Percentiles rank a stretch among this genome's conserved stretches.
Conservation (phyloP, 2,797 vertebrate genomes). For the Coregonus ussuriensis region DNA sequence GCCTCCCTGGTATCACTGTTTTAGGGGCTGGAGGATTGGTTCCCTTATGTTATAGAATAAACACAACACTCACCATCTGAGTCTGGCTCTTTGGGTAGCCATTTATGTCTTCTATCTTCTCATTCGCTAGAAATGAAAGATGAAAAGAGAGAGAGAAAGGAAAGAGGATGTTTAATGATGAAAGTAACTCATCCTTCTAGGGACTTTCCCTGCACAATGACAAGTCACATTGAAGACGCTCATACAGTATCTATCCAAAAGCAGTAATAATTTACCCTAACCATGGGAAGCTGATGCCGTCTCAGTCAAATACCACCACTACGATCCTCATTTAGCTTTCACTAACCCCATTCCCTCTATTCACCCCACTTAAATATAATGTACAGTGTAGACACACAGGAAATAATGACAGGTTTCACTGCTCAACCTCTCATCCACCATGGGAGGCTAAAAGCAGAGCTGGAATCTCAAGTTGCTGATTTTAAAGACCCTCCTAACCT, state of each 20-base stretch:
- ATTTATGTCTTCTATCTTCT: slow-evolving; percentile 89
- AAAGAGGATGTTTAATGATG: not conserved
- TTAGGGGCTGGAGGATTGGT: not conserved
- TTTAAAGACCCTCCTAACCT: not conserved
- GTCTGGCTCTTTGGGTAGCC: slow-evolving; percentile 85
- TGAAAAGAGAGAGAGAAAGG: not conserved
- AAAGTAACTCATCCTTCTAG: not conserved
- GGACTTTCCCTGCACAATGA: not conserved
- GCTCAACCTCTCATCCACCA: not conserved
- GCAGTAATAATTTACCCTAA: not conserved
- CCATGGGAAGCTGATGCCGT: not conserved
- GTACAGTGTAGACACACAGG: slow-evolving; percentile 2
- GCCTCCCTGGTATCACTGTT: not conserved
- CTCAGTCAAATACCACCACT: not conserved
- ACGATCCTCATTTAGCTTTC: not conserved
- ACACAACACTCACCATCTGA: slow-evolving; percentile 53
- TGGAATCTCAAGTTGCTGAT: not conserved
- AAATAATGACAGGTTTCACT: not conserved
- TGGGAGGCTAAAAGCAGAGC: not conserved
- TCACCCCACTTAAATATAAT: slow-evolving; percentile 1
- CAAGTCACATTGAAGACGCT: not conserved
- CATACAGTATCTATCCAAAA: not conserved
- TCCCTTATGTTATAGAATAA: not conserved
- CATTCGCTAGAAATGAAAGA: slow-evolving; percentile 78
- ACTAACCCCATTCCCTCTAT: not conserved